Evolutionary conservation across 1,140 invertebrate species (phyloP).

Genomic region (Atopsyche davidsoni): DNA sequence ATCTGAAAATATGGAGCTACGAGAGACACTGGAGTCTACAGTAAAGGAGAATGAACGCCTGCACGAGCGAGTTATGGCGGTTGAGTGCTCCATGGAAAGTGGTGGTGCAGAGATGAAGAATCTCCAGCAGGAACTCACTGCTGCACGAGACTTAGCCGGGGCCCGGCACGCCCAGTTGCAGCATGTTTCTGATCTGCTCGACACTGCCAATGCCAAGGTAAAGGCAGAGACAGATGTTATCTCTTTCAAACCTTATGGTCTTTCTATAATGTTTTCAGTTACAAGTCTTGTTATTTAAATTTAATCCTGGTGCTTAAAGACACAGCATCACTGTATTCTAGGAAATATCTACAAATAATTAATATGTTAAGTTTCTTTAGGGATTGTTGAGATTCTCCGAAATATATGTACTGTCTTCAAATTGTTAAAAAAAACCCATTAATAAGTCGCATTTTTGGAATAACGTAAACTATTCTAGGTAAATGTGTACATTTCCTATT

Average conservation of each 20-base stretch:
- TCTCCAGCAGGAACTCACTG: conserved; percentile 62
- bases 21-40: conserved; percentile 43
- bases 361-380: conserved; percentile 13
- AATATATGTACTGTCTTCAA: neutral
- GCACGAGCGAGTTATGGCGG: conserved; percentile 58
- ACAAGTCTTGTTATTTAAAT: neutral
- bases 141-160: conserved; percentile 60
- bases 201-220: conserved; percentile 71
- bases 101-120: conserved; percentile 64
- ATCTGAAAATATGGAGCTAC: conserved; percentile 56
- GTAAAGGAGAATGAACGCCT: conserved; percentile 57
- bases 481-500: too few relatives aligned
- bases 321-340: too few relatives aligned
- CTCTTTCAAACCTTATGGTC: neutral
- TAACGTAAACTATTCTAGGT: too few relatives aligned
- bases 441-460: too few relatives aligned
- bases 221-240: neutral
- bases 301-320: too few relatives aligned
- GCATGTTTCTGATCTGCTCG: conserved; percentile 67
- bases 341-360: too few relatives aligned
- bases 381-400: neutral
- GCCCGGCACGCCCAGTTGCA: conserved; percentile 68
- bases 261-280: neutral
- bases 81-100: conserved; percentile 67
- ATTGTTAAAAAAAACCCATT: too few relatives aligned